These are phyloP conservation scores for Rhodophaea formosa DNA, from an alignment of 2,888 invertebrate species.

Conservation along the genomic window DNA sequence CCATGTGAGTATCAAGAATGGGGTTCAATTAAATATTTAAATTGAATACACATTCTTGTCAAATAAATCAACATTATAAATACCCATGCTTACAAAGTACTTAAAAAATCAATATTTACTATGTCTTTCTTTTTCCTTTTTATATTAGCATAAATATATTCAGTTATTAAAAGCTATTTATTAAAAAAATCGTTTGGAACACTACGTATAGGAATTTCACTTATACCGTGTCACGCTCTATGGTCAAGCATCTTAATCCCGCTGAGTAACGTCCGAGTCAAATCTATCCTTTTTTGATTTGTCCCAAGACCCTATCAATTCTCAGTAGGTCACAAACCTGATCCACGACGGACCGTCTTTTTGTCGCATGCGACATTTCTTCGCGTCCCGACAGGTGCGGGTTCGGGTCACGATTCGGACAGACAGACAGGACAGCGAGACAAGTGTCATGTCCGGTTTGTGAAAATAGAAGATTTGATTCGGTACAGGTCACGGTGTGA, in stretches of 20 bases:
- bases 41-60: too few species aligned
- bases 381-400: slow-evolving; percentile 46
- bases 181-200: too few species aligned
- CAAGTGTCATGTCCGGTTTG: slow-evolving; percentile 45
- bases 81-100: too few species aligned
- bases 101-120: too few species aligned
- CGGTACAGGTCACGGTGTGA: slow-evolving; percentile 57
- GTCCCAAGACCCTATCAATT: too few species aligned
- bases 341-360: slow-evolving; percentile 14
- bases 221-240: background rate
- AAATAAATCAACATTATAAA: too few species aligned
- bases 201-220: too few species aligned
- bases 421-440: slow-evolving; percentile 33
- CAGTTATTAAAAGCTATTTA: too few species aligned
- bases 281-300: background rate
- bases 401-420: slow-evolving; percentile 49
- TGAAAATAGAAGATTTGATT: slow-evolving; percentile 60
- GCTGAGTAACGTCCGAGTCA: background rate
- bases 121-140: too few species aligned
- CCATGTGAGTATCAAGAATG: too few species aligned
- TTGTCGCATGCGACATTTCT: slow-evolving; percentile 41
- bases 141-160: too few species aligned
- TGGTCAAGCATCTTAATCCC: background rate
- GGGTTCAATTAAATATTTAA: too few species aligned
- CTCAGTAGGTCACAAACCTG: background rate